Conservation (phyloP, 2,888 invertebrate genomes). For the Arrhopalites spinosus region DNA sequence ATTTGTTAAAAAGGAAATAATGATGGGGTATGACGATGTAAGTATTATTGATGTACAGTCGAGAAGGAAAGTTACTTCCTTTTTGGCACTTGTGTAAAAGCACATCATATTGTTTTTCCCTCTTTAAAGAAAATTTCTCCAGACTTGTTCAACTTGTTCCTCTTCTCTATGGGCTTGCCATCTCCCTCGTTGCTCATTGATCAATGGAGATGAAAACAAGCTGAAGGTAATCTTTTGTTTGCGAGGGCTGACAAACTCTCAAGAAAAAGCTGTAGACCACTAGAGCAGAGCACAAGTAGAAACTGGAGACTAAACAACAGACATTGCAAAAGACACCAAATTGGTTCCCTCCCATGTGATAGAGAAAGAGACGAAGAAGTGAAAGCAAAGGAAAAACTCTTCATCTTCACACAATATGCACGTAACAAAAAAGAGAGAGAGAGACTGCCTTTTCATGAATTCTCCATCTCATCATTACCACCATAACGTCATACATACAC, state of each 20-base stretch:
- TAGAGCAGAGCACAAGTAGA: no score
- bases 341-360: no score
- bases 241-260: background rate
- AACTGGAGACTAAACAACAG: background rate
- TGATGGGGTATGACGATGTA: no score
- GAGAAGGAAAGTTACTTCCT: no score
- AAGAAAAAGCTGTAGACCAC: no score
- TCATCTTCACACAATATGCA: background rate
- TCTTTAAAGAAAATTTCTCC: background rate
- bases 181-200: no score
- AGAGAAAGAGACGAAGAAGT: background rate
- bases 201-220: background rate
- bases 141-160: background rate
- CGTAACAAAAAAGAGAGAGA: background rate
- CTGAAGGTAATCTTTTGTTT: constrained; percentile 11
- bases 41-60: no score
- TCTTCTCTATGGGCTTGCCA: no score
- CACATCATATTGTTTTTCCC: background rate
- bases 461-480: no score
- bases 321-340: background rate
- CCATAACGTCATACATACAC: background rate
- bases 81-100: no score
- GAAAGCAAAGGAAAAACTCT: background rate
- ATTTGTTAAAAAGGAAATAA: no score
- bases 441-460: no score